Conservation (phyloP, 2,888 invertebrate genomes). For the Panopea generosa region DNA sequence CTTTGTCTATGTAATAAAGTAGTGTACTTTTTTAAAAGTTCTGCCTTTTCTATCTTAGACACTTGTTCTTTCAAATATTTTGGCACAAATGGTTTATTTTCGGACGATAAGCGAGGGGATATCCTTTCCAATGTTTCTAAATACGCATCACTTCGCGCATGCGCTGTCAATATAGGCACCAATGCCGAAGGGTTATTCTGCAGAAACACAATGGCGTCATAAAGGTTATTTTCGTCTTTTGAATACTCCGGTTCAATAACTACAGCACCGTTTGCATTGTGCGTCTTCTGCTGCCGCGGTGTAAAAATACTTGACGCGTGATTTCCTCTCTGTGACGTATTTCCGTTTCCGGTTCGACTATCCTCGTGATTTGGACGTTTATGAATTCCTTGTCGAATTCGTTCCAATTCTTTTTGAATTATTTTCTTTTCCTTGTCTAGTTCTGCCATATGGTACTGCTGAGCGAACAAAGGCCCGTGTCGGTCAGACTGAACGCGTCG, state of each 20-base stretch:
- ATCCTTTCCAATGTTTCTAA: constrained; percentile 44
- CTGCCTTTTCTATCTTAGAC: constrained; percentile 21
- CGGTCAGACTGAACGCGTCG: constrained; percentile 54
- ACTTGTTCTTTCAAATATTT: constrained; percentile 20
- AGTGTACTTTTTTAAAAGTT: constrained; percentile 29
- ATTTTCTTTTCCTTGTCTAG: constrained; percentile 59
- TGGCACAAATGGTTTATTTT: constrained; percentile 21
- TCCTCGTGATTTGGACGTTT: constrained; percentile 27
- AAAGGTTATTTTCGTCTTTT: constrained; percentile 44
- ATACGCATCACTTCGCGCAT: constrained; percentile 53
- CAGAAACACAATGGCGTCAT: constrained; percentile 51
- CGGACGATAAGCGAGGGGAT: constrained; percentile 24
- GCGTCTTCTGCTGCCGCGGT: constrained; percentile 6
- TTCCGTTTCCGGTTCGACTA: neutral
- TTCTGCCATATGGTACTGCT: constrained; percentile 48
- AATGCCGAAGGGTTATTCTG: constrained; percentile 59
- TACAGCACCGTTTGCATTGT: neutral
- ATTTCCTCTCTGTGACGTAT: constrained; percentile 5
- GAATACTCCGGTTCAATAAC: constrained; percentile 34
- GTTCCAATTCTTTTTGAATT: constrained; percentile 63
- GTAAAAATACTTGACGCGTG: constrained; percentile 25
- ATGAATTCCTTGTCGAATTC: constrained; percentile 57
- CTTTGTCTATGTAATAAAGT: constrained; percentile 33
- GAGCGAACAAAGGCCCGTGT: constrained; percentile 58
- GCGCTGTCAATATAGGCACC: constrained; percentile 50